These are phyloP conservation scores for Cryptotermes secundus DNA, from an alignment of 1,140 invertebrate species.

Conservation along the genomic window DNA sequence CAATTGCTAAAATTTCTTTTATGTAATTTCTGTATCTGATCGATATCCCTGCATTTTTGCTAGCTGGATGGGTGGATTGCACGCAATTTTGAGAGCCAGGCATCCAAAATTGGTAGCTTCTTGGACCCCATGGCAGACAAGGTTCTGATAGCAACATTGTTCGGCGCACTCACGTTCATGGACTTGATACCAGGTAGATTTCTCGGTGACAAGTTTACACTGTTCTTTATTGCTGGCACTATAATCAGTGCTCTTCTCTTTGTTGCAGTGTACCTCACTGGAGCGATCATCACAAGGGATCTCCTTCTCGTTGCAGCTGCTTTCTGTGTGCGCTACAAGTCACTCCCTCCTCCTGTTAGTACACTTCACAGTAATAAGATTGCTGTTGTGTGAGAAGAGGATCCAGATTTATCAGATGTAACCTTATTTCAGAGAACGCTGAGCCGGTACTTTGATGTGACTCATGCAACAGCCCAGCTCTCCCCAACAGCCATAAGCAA, in stretches of 20 bases:
- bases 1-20: too few species aligned
- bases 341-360: conserved; percentile 82
- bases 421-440: conserved; percentile 73
- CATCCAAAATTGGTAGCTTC: conserved; percentile 89
- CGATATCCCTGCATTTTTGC: conserved; percentile 46
- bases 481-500: conserved; percentile 90
- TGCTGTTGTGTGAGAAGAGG: neutral
- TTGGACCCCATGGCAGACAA: conserved; percentile 99
- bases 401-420: conserved; percentile 39
- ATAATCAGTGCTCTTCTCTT: conserved; percentile 24
- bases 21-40: too few species aligned
- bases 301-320: conserved; percentile 75
- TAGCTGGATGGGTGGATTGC: conserved; percentile 96
- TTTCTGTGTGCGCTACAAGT: conserved; percentile 87
- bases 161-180: conserved; percentile 81
- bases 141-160: conserved; percentile 85
- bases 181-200: conserved; percentile 74
- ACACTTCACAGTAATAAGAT: neutral
- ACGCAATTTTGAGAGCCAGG: conserved; percentile 84
- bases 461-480: conserved; percentile 85
- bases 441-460: conserved; percentile 85
- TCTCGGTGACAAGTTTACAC: neutral
- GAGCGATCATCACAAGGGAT: conserved; percentile 82
- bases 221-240: neutral
- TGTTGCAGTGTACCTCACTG: conserved; percentile 67